Base-by-base conservation (phyloP, 1,140 invertebrate species). In the Drosophila teissieri region DNA sequence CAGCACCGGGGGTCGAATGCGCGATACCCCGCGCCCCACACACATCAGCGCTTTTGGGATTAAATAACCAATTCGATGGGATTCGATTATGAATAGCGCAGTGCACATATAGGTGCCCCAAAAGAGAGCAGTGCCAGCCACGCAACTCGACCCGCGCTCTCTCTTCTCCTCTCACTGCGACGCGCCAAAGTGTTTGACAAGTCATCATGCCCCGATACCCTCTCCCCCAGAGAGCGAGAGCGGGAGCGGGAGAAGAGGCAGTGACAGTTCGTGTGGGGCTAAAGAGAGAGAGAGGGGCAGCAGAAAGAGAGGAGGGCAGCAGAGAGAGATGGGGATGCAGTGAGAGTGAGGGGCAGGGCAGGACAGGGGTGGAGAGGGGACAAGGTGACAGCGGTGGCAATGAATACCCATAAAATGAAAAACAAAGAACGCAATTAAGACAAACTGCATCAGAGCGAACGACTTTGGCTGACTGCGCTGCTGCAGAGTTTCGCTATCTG, bases 401-500 rank as follows among this genome's bases (percentile, higher is more conserved):
- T 61, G 61, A 64, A 61, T 64, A 51, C 24, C 34, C 48, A 10
- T 34, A 36, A 51, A 63, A 64, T 34, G 8, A 40, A 42, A 49
- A 52, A 67, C 31, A 31, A 40, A 42, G 31, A 52, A 68, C 64
- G 60, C 60, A 68, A 64, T 65, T 68, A 68, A 52, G 64, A 64
- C 39, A 48, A 68, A 68, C 60, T 68, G 64, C 60, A 65, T 60
- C 60, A 40, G 24, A 65, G 64, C 24, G 22, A 46, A 40, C 63
- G 24, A 36, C 56, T 48, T 40, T 12, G 58, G 24, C 34, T 67
- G 44, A 40, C 49, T 61, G 48, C 52, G 58, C 49, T 56, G 49
- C 58, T 54, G 60, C 60, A 58, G 52, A 63, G 57, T 39, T 49
- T 62, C 62, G 42, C 61, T 57, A 65, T 39, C 45, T 56, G 31